A percentile compares a stretch with the other conserved stretches of the same genome.
phyloP scores from a whole-genome alignment of 2,113 vertebrate genomes.

The Pseudorectes ferrugineus region DNA sequence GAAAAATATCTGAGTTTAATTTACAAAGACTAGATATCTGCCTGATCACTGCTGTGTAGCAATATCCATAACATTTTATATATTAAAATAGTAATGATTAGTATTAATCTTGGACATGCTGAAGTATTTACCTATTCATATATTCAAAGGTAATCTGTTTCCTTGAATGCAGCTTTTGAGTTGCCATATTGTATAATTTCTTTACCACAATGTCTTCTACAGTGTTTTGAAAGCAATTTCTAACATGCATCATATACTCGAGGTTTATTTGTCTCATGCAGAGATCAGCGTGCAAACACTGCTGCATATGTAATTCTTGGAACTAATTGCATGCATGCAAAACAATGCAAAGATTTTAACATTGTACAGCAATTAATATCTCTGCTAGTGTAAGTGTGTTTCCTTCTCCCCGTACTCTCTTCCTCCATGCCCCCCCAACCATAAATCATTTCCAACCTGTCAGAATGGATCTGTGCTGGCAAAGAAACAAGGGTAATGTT shows the following conservation, averaged over 20 bases:
- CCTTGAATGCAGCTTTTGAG: conserved; percentile 30
- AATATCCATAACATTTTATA: conserved; percentile 52
- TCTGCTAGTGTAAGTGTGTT: conserved; percentile 67
- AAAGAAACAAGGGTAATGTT: conserved; percentile 78
- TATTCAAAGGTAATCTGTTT: conserved; percentile 59
- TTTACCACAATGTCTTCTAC: conserved; percentile 41
- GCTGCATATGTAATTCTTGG: conserved; percentile 58
- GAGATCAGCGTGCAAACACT: conserved; percentile 63
- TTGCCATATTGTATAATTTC: conserved; percentile 49
- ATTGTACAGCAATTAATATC: conserved; percentile 68
- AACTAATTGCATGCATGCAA: conserved; percentile 66
- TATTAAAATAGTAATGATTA: conserved; percentile 70
- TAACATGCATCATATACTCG: conserved; percentile 45
- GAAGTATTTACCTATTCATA: conserved; percentile 67
- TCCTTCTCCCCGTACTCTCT: conserved; percentile 5
- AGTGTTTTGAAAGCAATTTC: conserved; percentile 64
- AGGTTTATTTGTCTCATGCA: conserved; percentile 66
- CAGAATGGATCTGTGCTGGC: conserved; percentile 79
- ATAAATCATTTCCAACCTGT: conserved; percentile 80
- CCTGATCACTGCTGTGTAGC: conserved; percentile 48
- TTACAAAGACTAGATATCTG: conserved; percentile 61
- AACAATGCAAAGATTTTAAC: conserved; percentile 73
- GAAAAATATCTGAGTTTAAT: conserved; percentile 74
- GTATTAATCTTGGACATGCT: conserved; percentile 62
- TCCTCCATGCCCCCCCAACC: background rate